phyloP scores from a whole-genome alignment of 2,888 invertebrate genomes.

The Marasmarcha lunaedactyla region DNA sequence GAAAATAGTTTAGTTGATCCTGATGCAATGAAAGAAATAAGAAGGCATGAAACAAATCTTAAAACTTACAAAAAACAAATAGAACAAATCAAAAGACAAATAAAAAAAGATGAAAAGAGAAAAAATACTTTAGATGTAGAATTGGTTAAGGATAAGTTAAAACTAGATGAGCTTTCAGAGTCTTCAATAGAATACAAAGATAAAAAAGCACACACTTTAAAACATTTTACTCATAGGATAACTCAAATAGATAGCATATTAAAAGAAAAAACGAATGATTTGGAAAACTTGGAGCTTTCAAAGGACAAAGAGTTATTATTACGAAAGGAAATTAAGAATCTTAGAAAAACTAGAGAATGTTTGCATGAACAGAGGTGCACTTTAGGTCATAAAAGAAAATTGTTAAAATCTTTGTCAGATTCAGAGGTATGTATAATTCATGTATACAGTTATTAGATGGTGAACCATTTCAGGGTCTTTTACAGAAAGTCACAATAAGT shows the following conservation, averaged over 20 bases:
- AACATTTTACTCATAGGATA: slow-evolving; percentile 75
- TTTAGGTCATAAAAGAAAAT: slow-evolving; percentile 80
- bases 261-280: slow-evolving; percentile 77
- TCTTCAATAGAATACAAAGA: slow-evolving; percentile 68
- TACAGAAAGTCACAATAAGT: no score
- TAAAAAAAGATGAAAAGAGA: slow-evolving; percentile 80
- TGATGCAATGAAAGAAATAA: slow-evolving; percentile 73
- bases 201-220: slow-evolving; percentile 67
- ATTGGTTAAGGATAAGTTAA: slow-evolving; percentile 65
- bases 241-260: slow-evolving; percentile 77
- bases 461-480: no score
- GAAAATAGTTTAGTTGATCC: slow-evolving; percentile 67
- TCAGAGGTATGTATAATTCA: slow-evolving; percentile 58
- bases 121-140: slow-evolving; percentile 77
- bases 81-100: slow-evolving; percentile 78
- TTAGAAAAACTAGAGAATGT: slow-evolving; percentile 82
- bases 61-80: slow-evolving; percentile 81
- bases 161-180: slow-evolving; percentile 61
- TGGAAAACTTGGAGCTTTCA: slow-evolving; percentile 69
- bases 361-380: slow-evolving; percentile 81
- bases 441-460: no score
- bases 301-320: slow-evolving; percentile 74
- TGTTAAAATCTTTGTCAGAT: slow-evolving; percentile 78
- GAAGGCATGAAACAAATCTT: slow-evolving; percentile 79
- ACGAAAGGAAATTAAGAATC: slow-evolving; percentile 83